Evolutionary conservation across 1,140 invertebrate species (phyloP).

Genomic region (Ceratosolen solmsi): DNA sequence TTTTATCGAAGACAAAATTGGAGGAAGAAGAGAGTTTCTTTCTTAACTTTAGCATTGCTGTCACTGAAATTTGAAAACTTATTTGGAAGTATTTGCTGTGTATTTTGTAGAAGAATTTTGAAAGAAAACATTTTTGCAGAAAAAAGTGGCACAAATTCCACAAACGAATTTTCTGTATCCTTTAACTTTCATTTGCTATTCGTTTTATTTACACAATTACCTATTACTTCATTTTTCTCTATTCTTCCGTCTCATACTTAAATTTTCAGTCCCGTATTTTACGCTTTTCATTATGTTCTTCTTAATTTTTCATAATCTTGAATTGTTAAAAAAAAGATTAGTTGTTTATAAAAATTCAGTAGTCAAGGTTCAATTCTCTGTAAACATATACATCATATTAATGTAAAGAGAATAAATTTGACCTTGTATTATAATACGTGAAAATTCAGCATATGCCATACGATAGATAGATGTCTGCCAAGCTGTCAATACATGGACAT

Average conservation of each 20-base stretch:
- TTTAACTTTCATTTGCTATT: neutral
- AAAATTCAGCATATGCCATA: neutral
- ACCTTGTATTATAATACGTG: neutral
- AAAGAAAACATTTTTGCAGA: neutral
- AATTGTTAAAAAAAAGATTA: neutral
- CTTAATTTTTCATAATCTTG: neutral
- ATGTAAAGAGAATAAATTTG: neutral
- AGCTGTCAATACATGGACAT: neutral
- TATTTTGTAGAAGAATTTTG: neutral
- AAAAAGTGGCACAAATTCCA: neutral
- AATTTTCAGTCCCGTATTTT: too few relatives aligned
- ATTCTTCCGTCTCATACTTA: neutral
- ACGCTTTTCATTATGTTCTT: too few relatives aligned
- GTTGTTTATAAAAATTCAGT: neutral
- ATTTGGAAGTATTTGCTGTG: constrained; percentile 11
- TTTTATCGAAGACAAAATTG: constrained; percentile 50
- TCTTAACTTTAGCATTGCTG: neutral
- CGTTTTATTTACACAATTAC: constrained; percentile 53
- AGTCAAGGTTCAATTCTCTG: neutral
- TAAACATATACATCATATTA: neutral
- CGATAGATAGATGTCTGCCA: neutral
- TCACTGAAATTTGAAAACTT: neutral
- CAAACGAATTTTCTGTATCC: neutral
- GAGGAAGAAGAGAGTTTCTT: constrained; percentile 19
- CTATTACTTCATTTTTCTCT: constrained; percentile 39